Evolutionary conservation across 2,888 invertebrate species (phyloP), one percentile per base, ranked within the genome.

Genomic region (Brassicogethes aeneus): DNA sequence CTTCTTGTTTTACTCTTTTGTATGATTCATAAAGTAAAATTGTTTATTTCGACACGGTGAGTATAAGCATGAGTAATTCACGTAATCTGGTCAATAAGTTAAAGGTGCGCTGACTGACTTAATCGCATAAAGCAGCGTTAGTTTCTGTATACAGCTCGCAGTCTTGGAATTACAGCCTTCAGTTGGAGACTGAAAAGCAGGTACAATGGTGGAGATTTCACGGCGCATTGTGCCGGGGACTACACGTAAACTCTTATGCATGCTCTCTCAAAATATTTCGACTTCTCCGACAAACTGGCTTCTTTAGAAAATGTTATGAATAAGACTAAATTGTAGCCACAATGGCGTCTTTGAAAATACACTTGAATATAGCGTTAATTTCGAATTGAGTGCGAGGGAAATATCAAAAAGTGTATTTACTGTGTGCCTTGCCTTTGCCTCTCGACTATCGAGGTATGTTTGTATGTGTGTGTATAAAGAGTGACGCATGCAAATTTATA

Each of bases 311-410:
- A 67, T 66, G 66, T 64, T 66, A 72, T 75, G 74, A 75, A 74
- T 74, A 70, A 73, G 73, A 70, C 71, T 71, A 74, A 74, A 74
- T 74, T 75, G 74, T 74, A 71, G 73, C 72, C 72, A 74, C 73
- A 74, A 74, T 74, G 70, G 65, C 69, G 71, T 71, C 73, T 73
- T 72, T 71, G 69, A 70, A 69, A 71, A 70, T 70, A 68, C 68
- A 64, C 71, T 69, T 74, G 73, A 73, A 74, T 74, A 72, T 74
- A 72, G 71, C 73, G 73, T 74, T 74, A 74, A 72, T 73, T 68
- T 66, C 65, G 64, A 65, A 66, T 65, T 62, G 66, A 61, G 57
- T 55, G 56, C 53, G 56, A 55, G 56, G 57, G 57, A 60, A 60
- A 58, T 59, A 58, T 60, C 59, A 57, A 61, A 61, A 60, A 62